Evolutionary conservation across 2,113 vertebrate genomes (phyloP).

Genomic region (Miniopterus natalensis): DNA sequence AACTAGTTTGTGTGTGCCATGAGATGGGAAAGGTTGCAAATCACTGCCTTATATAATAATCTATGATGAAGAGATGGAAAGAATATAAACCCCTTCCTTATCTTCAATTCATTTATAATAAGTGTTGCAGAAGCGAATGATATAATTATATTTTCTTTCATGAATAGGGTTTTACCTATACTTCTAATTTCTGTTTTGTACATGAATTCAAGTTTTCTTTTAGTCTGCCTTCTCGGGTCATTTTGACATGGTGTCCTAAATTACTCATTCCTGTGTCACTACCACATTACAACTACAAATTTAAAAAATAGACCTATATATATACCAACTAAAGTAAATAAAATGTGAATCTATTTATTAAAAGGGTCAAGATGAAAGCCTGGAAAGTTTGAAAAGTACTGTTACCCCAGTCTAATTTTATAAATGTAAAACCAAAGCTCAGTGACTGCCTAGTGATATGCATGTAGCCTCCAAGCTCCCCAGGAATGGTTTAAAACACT

Average conservation of each 20-base stretch:
- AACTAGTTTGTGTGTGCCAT: background rate
- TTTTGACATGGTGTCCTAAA: background rate
- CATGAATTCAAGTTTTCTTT: background rate
- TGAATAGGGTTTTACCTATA: background rate
- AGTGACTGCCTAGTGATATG: background rate
- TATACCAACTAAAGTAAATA: background rate
- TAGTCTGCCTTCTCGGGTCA: background rate
- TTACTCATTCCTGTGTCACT: background rate
- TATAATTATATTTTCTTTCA: conserved; percentile 20
- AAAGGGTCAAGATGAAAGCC: background rate
- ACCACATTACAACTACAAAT: background rate
- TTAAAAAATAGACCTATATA: background rate
- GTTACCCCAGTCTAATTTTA: background rate
- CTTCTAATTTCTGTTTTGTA: conserved; percentile 32
- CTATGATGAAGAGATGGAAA: background rate
- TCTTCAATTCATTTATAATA: background rate
- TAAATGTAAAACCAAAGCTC: background rate
- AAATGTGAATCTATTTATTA: conserved; percentile 30
- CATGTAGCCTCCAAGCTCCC: background rate
- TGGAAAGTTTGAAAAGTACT: background rate
- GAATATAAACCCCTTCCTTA: background rate
- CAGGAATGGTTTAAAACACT: background rate
- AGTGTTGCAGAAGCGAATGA: background rate
- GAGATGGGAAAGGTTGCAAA: background rate
- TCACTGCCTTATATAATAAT: background rate